Base-by-base conservation (phyloP, 2,797 vertebrate species). In the Sitta carolinensis region DNA sequence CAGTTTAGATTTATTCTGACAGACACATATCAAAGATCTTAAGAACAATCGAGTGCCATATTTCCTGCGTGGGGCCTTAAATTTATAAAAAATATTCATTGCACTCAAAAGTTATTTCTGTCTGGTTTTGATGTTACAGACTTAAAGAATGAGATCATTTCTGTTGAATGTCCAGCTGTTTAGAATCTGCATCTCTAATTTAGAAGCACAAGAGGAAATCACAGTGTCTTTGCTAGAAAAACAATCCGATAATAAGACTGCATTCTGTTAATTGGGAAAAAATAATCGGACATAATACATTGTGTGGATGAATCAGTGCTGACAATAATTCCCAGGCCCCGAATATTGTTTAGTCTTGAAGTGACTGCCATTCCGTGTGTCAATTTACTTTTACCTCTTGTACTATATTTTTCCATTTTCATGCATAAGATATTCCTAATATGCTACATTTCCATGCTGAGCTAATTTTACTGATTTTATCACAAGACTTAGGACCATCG, bases 101-200 rank as follows among this genome's bases (percentile, higher is more conserved):
- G 62, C 61, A 45, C 69, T 89, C 34, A 62, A 62, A 84, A 82
- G 66, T 86, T 96, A 92, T 91, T 95, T 96, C 91, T 94, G 80
- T 87, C 94, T 93, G 95, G 87, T 94, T 96, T 96, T 95, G 87
- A 76, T 0, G 13, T 59, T 86, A 72, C 82, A 76, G 89, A 94
- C 86, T 89, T 84, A 62, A 92, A 72, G 89, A 89, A 83, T 96
- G 94, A 95, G 91, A 81, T 96, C 62, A 96, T 63, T 94, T 89
- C 73, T 91, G 69, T 29, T 84, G 78, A 61, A 87, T 87, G 66
- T 70, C 87, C 90, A 94, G 89, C 87, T 91, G 69, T 89, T 93
- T 64, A 78, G 84, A 89, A 94, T 89, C 77, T 81, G 14, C 42
- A 73, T 91, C 40, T 89, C 92, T 87, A 68, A 89, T 93, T 62